Conservation (phyloP, 1,140 invertebrate species). For the Drosophila gunungcola region DNA sequence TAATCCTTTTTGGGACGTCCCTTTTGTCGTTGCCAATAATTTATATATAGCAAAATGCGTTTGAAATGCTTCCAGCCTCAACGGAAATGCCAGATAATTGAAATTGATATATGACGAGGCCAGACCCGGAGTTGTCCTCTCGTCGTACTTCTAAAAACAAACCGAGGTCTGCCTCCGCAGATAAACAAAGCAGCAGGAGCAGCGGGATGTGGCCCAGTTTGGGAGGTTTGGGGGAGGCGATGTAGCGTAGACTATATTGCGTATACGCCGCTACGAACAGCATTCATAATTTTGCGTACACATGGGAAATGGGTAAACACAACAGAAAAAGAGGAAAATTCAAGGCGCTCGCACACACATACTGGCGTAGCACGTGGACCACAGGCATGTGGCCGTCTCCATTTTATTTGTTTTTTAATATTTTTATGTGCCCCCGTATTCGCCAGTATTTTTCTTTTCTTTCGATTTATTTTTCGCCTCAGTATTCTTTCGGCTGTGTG, state of each 20-base stretch:
- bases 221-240: neutral
- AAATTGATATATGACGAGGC: conserved; percentile 77
- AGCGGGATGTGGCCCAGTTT: conserved; percentile 7
- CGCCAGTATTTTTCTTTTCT: conserved; percentile 16
- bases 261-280: conserved; percentile 66
- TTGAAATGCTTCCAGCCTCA: conserved; percentile 25
- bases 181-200: conserved; percentile 56
- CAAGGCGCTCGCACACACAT: conserved; percentile 23
- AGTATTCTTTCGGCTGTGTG: conserved; percentile 26
- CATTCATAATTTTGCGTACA: conserved; percentile 74
- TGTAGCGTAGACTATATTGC: conserved; percentile 53
- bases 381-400: conserved; percentile 41
- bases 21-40: conserved; percentile 70
- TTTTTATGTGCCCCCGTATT: conserved; percentile 64
- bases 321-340: conserved; percentile 44
- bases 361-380: conserved; percentile 53
- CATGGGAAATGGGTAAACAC: conserved; percentile 72
- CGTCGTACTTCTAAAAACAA: conserved; percentile 51
- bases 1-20: conserved; percentile 73
- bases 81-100: conserved; percentile 67
- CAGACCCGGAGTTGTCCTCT: conserved; percentile 46
- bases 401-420: conserved; percentile 75
- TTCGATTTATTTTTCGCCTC: conserved; percentile 31
- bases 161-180: conserved; percentile 53
- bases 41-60: conserved; percentile 68